Evolutionary conservation across 2,888 invertebrate species (phyloP), one percentile per base, ranked within the genome.

Genomic region (Diploptera punctata): DNA sequence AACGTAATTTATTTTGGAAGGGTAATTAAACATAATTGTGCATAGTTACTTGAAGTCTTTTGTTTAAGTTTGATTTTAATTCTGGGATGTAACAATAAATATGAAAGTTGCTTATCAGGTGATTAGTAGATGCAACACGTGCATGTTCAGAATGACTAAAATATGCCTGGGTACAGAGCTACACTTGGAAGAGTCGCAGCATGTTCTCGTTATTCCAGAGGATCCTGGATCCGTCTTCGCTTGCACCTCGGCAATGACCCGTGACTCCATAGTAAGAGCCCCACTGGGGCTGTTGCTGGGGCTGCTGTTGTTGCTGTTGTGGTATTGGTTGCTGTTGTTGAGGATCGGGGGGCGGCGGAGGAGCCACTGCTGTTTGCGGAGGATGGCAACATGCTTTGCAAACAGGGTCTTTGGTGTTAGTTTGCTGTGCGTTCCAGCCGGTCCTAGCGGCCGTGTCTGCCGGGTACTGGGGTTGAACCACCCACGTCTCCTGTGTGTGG

Each of bases 221-320:
- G 52, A 77, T 75, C 43, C 77, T 73, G 24, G 76, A 74, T 65
- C 75, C 73, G 70, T 76, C 76, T 47, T 77, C 75, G 67, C 75
- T 73, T 44, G 67, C 69, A 16, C 72, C 74, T 26, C 74, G 70
- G 70, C 73, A 74, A 13, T 67, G 70, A 19, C 68, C 71, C n/a
- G 65, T 65, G 13, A 65, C 65, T 7, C 49, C 54, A 54, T 57
- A 67, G 68, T 70, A 70, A 16, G 70, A 70, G 49, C 73, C 69
- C 57, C 61, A 38, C 71, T 69, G 70, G 26, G 54, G 76, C 29
- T 79, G 80, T 33, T 80, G 81, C 1, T 78, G 78, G 49, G 79
- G 79, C 18, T 80, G 80, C 33, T 81, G 76, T 29, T 79, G 80
- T 38, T 80, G 81, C 1, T 79, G 78, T 47, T 79, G 79, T n/a